A percentile compares a stretch with the other conserved stretches of the same genome.
Evolutionary conservation across 2,888 invertebrate species (phyloP).

Genomic region (Thyatira batis): DNA sequence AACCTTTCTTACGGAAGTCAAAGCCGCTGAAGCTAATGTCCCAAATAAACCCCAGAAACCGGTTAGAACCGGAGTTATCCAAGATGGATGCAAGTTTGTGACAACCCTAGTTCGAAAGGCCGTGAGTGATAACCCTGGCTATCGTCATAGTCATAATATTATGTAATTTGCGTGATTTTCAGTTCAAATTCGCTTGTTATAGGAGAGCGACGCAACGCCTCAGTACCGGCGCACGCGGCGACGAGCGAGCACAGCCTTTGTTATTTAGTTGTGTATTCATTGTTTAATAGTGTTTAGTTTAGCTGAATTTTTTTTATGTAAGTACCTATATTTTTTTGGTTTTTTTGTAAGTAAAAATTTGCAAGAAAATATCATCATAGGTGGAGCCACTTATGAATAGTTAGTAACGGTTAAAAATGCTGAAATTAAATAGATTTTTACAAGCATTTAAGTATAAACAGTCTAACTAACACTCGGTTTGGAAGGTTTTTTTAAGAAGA

Average conservation of each 20-base stretch:
- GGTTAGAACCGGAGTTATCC: no score
- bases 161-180: background rate
- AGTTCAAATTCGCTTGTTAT: background rate
- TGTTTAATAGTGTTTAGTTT: background rate
- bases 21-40: no score
- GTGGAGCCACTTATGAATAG: no score
- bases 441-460: no score
- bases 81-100: no score
- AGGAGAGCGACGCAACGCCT: background rate
- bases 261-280: background rate
- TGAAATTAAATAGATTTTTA: no score
- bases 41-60: background rate
- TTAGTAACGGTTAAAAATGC: no score
- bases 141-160: background rate
- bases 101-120: background rate
- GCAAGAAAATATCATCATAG: background rate
- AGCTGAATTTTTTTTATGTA: background rate
- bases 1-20: no score
- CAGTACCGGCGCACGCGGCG: background rate
- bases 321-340: background rate
- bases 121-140: background rate
- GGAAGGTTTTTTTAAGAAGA: no score
- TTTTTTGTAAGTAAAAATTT: background rate
- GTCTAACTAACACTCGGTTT: no score
- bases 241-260: background rate